Evolutionary conservation across 2,797 vertebrate genomes (phyloP).

Genomic region (Ptychobarbus kaznakovi): DNA sequence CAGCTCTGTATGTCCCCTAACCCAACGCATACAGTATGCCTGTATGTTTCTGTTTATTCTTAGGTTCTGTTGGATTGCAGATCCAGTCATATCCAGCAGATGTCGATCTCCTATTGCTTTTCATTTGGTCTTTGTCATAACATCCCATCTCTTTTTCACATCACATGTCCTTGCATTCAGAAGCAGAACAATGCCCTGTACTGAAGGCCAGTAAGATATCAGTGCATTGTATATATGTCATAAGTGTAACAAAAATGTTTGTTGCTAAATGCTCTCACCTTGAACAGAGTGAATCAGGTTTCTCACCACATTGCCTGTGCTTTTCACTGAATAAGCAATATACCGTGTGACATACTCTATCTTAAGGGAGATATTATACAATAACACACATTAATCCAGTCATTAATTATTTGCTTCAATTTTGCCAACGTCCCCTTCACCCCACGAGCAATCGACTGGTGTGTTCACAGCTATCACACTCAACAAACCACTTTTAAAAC

Average conservation of each 20-base stretch:
- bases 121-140: not conserved
- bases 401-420: slow-evolving; percentile 64
- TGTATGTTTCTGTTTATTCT: not conserved
- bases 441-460: not conserved
- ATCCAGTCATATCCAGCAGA: slow-evolving; percentile 13
- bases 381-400: slow-evolving; percentile 7
- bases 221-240: not conserved
- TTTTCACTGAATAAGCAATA: slow-evolving; percentile 21
- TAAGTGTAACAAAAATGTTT: not conserved
- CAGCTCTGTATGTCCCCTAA: no score
- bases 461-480: slow-evolving; percentile 45
- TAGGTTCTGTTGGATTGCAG: not conserved
- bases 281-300: slow-evolving; percentile 18
- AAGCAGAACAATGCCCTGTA: not conserved
- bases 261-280: not conserved
- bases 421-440: not conserved
- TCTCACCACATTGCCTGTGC: slow-evolving; percentile 24
- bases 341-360: not conserved
- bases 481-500: slow-evolving; percentile 32
- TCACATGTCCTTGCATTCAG: slow-evolving; percentile 47
- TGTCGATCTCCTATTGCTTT: not conserved
- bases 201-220: not conserved
- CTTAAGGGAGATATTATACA: slow-evolving; percentile 4
- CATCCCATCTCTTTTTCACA: slow-evolving; percentile 20
- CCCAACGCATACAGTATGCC: not conserved